phyloP scores from a whole-genome alignment of 2,113 vertebrate species.

The Stegastes partitus region DNA sequence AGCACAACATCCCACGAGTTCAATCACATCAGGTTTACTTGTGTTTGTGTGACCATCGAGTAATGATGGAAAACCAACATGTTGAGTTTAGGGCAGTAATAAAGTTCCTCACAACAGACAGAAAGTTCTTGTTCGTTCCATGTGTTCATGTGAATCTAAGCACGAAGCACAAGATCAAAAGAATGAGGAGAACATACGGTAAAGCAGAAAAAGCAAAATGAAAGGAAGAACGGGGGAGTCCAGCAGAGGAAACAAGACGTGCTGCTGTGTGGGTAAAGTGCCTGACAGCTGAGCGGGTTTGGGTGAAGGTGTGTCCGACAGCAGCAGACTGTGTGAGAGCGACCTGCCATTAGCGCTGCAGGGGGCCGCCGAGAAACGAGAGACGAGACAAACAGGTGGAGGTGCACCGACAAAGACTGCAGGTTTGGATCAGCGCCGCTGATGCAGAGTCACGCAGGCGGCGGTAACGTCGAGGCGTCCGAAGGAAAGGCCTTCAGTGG shows the following conservation, averaged over 20 bases:
- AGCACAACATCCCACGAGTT: too few species aligned
- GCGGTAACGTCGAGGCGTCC: slow-evolving; percentile 61
- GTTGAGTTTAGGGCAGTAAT: too few species aligned
- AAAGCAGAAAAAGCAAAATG: not conserved
- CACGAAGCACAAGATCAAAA: too few species aligned
- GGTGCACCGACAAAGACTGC: slow-evolving; percentile 36
- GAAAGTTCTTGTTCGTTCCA: too few species aligned
- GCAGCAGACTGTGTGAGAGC: slow-evolving; percentile 59
- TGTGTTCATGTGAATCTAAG: too few species aligned
- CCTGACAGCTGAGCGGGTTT: slow-evolving; percentile 46
- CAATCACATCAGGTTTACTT: too few species aligned
- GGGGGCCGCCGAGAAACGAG: slow-evolving; percentile 40
- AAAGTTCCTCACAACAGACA: too few species aligned
- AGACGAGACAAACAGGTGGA: slow-evolving; percentile 45
- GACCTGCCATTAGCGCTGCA: slow-evolving; percentile 57
- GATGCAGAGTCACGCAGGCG: slow-evolving; percentile 69
- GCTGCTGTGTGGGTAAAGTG: slow-evolving; percentile 45
- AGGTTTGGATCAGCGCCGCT: slow-evolving; percentile 46
- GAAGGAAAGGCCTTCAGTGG: slow-evolving; percentile 44
- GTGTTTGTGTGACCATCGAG: too few species aligned
- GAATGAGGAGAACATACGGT: not conserved
- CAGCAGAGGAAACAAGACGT: slow-evolving; percentile 32
- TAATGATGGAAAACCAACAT: too few species aligned
- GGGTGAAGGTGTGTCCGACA: slow-evolving; percentile 71
- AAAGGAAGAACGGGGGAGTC: not conserved